Base-by-base conservation (phyloP, 1,140 invertebrate species). In the Pseudomyrmex flavicornis region DNA sequence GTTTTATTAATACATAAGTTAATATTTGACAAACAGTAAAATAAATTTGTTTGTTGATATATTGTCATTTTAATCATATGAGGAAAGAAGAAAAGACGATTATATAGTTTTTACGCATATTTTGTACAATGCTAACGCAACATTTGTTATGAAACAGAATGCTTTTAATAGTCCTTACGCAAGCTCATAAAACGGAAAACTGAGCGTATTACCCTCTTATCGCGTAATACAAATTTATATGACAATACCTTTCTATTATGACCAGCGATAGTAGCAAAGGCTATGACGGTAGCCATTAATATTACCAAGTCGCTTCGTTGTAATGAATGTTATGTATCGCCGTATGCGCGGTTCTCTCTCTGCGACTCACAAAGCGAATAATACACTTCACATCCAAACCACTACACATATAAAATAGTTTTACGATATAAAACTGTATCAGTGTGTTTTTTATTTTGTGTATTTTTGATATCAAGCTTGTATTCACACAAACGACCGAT, bases 181-280 rank as follows among this genome's bases (percentile, higher is more conserved):
- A 26, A 35, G 35, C 62, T 65, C 54, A n/a, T 79, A 79, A 79
- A 79, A 79, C 56, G 50, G 76, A 54, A 80, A 72, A 66, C 76
- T 72, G 54, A 17, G n/a, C 63, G 54, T 59, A 79, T 79, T 54
- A 80, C 20, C 44, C 35, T 5, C 65, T 80, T 80, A 80, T 80
- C 76, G 76, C 54, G 44, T 80, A 80, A 80, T 80, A 59, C 69
- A 66, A 80, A 80, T 80, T 80, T 80, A 72, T 80, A 50, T 35
- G 76, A 80, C 76, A 70, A 80, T 80, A 22, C 76, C 76, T 80
- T 80, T 80, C 76, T 80, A 80, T 80, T 80, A 80, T 35, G 66
- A n/a, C 20, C 66, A 13, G 52, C 75, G 52, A 68, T 70, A 44
- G 65, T n/a, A 26, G 59, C 35, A 20, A 20, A 20, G 44, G 59